A percentile compares a stretch with the other conserved stretches of the same genome.
phyloP scores from a whole-genome alignment of 35 echinoderm and acorn worm species.

The Lytechinus pictus region DNA sequence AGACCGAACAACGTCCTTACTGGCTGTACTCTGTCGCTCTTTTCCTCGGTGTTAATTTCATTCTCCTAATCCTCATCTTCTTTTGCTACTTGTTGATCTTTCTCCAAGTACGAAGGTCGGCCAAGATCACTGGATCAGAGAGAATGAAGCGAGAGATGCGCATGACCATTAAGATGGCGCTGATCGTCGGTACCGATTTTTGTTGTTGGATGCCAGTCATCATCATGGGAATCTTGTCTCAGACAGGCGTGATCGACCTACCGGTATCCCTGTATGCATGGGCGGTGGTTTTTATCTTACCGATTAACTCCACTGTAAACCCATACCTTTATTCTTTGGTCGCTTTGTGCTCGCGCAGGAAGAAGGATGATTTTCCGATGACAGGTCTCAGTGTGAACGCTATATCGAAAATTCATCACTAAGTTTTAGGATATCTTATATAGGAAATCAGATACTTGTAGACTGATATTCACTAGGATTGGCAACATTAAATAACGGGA shows the following conservation, averaged over 20 bases:
- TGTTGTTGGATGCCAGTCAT: conserved; percentile 86
- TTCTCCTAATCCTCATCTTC: conserved; percentile 62
- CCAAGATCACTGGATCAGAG: neutral
- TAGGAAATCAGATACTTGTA: too few species aligned
- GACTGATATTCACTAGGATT: too few species aligned
- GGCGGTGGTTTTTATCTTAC: conserved; percentile 76
- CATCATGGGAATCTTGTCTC: conserved; percentile 74
- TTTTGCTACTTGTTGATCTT: conserved; percentile 76
- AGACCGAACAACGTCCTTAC: neutral
- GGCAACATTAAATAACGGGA: too few species aligned
- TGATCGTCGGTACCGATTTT: conserved; percentile 80
- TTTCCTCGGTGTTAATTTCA: conserved; percentile 67
- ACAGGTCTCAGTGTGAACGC: neutral
- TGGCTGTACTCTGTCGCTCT: conserved; percentile 73
- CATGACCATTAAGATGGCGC: conserved; percentile 72
- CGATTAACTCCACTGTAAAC: conserved; percentile 82
- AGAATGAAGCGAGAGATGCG: conserved; percentile 56
- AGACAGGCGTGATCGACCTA: conserved; percentile 43
- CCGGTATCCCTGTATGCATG: conserved; percentile 65
- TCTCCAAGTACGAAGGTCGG: conserved; percentile 59
- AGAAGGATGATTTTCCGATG: neutral
- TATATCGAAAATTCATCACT: neutral
- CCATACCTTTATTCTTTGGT: conserved; percentile 68
- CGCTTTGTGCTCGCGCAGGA: neutral
- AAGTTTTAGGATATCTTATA: neutral